A percentile compares a stretch with the other conserved stretches of the same genome.
These are phyloP conservation scores for Machaerirhynchus nigripectus DNA, from an alignment of 2,113 vertebrate species.

Conservation along the genomic window DNA sequence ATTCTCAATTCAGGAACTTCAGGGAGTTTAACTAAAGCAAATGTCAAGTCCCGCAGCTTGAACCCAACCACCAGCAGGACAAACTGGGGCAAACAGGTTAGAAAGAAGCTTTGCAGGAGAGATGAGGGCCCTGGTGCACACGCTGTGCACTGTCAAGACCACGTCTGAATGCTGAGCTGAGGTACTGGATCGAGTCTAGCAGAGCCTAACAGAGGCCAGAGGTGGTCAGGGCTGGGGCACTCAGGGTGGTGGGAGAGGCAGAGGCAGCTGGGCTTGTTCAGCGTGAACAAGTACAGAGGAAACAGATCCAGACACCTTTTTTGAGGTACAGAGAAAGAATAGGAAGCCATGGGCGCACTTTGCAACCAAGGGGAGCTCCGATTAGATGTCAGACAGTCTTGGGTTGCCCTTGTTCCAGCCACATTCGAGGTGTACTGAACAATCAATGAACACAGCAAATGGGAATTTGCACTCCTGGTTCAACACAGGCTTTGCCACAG, in stretches of 20 bases:
- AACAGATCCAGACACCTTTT: background rate
- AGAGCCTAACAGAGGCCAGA: background rate
- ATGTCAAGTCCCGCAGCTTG: background rate
- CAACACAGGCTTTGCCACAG: background rate
- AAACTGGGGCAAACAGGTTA: background rate
- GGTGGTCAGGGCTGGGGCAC: background rate
- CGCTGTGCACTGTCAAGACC: background rate
- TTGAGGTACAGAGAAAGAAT: background rate
- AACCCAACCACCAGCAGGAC: background rate
- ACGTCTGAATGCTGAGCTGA: background rate
- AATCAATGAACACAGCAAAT: background rate
- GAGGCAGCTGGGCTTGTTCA: background rate
- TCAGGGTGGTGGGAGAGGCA: background rate
- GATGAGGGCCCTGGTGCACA: background rate
- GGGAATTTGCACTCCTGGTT: background rate
- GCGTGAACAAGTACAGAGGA: background rate
- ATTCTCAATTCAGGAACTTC: background rate
- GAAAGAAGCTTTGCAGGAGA: background rate
- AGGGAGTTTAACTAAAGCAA: background rate
- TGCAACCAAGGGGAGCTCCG: background rate
- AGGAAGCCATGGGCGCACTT: background rate
- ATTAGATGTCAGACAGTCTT: background rate
- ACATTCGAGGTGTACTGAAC: accelerated
- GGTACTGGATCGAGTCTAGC: background rate
- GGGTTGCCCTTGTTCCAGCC: background rate